Conservation (phyloP, 2,113 vertebrate genomes). For the Chroicocephalus ridibundus region DNA sequence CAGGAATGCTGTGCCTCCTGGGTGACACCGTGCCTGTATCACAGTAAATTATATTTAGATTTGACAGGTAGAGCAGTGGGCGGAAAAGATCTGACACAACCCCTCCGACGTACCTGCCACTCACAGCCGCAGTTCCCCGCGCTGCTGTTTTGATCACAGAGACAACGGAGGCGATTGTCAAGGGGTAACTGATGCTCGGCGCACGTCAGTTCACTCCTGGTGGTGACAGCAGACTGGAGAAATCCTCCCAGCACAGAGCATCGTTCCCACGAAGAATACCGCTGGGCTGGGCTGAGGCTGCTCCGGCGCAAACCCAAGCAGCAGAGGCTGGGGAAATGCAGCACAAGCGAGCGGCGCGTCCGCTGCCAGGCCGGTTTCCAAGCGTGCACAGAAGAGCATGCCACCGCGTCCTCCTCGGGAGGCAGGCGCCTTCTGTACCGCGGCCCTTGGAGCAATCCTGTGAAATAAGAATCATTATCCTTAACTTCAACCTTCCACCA, state of each 20-base stretch:
- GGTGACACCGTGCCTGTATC: background rate
- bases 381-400: background rate
- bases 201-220: background rate
- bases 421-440: background rate
- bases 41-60: background rate
- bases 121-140: background rate
- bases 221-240: background rate
- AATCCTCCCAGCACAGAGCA: background rate
- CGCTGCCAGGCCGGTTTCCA: accelerated
- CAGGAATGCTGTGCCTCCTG: background rate
- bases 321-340: background rate
- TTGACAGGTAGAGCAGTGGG: slow-evolving; percentile 2
- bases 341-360: accelerated
- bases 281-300: background rate
- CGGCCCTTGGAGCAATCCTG: background rate
- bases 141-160: slow-evolving; percentile 30
- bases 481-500: background rate
- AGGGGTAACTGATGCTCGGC: background rate
- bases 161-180: slow-evolving; percentile 6
- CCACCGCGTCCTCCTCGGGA: background rate
- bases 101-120: background rate
- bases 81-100: slow-evolving; percentile 12
- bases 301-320: background rate
- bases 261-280: background rate
- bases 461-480: background rate